A percentile compares a stretch with the other conserved stretches of the same genome.
Conservation (phyloP, 2,888 invertebrate genomes). For the Polymixis flavicincta region DNA sequence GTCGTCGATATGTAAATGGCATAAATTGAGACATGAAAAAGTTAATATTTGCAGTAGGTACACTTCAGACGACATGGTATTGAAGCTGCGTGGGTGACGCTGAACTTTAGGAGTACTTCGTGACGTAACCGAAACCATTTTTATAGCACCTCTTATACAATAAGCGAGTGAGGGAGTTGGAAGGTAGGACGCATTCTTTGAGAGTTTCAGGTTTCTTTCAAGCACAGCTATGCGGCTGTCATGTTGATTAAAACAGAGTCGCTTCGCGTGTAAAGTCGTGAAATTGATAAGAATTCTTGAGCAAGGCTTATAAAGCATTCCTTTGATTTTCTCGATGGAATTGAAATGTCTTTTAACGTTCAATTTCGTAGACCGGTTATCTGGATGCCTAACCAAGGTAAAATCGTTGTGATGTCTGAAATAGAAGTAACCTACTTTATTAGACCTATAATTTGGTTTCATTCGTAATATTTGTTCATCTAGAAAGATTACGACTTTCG, state of each 20-base stretch:
- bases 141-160: background rate
- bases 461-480: conserved; percentile 12
- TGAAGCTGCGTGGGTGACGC: background rate
- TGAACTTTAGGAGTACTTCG: conserved; percentile 5
- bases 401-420: background rate
- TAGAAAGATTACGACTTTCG: background rate
- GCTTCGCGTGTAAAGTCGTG: background rate
- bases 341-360: background rate
- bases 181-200: conserved; percentile 15
- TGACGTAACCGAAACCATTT: conserved; percentile 8
- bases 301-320: conserved; percentile 1
- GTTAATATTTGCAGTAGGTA: background rate
- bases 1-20: background rate
- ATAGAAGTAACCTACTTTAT: conserved; percentile 1
- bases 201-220: conserved; percentile 11
- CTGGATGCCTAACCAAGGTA: conserved; percentile 7
- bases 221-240: background rate
- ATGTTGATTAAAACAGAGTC: conserved; percentile 11
- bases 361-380: conserved; percentile 7
- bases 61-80: background rate
- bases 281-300: background rate
- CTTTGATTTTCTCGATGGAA: background rate
- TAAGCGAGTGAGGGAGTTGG: background rate
- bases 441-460: background rate
- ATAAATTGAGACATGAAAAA: conserved; percentile 18